Evolutionary conservation across 2,888 invertebrate genomes (phyloP), one percentile per base, ranked within the genome.

Genomic region (Phortica magna): DNA sequence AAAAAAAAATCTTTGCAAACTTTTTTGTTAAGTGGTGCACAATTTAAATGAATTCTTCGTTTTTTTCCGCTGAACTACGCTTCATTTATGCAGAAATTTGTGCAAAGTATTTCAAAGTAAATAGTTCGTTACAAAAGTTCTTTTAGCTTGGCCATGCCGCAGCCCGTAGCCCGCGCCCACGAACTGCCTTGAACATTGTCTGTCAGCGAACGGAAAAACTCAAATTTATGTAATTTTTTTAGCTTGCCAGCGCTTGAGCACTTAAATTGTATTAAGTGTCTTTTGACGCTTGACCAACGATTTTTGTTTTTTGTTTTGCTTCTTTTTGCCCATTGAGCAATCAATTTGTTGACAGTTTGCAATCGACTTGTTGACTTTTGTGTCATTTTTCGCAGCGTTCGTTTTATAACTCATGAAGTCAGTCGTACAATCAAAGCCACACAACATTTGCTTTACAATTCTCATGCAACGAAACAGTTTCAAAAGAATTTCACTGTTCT

Each of bases 61-160:
- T 53, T 10, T 53, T 53, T 53, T 53, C n/a, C 53, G 2, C 3
- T 53, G 2, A 53, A 10, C 53, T 53, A 7, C 19, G n/a, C 57
- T 59, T 59, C 57, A 59, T 19, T 59, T n/a, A 17, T 59, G n/a
- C 57, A 48, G 17, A 73, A 61, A 73, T 70, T 75, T 78, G 72
- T 65, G 64, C 75, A 68, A 78, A 76, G 74, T 73, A 41, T 77
- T 78, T 76, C 67, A 76, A 76, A 78, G 76, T 73, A 80, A 81
- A 81, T 78, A 79, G 76, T 77, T 81, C 79, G 77, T 79, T 79
- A 78, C 77, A 80, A 74, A 73, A 76, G 59, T 78, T 79, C 48
- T 48, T 48, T 48, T 9, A 7, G 48, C 48, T 48, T 48, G 48
- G 48, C 48, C 1, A 3, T 5, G 2, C 10, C 48, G 3, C 14